These are phyloP conservation scores for Hyles lineata DNA, from an alignment of 2,888 invertebrate species.

Conservation along the genomic window DNA sequence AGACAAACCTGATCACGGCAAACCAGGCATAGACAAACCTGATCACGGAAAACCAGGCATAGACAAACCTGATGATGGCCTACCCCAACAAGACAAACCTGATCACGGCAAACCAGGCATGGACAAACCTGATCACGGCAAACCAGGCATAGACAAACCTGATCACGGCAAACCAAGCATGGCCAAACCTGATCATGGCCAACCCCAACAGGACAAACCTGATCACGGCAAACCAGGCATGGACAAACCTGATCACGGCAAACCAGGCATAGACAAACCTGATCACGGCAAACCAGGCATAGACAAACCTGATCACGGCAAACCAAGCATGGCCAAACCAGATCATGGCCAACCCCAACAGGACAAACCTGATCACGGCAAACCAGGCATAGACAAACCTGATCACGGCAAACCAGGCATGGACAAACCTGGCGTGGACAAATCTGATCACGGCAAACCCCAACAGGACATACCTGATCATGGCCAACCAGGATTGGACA, in stretches of 20 bases:
- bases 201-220: background rate
- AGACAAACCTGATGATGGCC: background rate
- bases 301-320: background rate
- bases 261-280: background rate
- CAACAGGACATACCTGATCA: background rate
- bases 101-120: background rate
- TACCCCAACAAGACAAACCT: background rate
- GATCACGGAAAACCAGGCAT: background rate
- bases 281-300: background rate
- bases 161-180: background rate
- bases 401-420: background rate
- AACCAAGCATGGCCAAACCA: background rate
- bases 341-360: background rate
- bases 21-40: background rate
- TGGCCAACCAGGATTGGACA: background rate
- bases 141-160: background rate
- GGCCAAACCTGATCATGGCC: background rate
- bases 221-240: background rate
- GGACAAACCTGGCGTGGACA: background rate
- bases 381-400: background rate
- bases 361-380: background rate
- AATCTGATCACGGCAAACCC: background rate
- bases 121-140: background rate
- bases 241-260: background rate
- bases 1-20: background rate